These are phyloP conservation scores for Caranx ignobilis DNA, from an alignment of 2,113 vertebrate species.

Conservation along the genomic window DNA sequence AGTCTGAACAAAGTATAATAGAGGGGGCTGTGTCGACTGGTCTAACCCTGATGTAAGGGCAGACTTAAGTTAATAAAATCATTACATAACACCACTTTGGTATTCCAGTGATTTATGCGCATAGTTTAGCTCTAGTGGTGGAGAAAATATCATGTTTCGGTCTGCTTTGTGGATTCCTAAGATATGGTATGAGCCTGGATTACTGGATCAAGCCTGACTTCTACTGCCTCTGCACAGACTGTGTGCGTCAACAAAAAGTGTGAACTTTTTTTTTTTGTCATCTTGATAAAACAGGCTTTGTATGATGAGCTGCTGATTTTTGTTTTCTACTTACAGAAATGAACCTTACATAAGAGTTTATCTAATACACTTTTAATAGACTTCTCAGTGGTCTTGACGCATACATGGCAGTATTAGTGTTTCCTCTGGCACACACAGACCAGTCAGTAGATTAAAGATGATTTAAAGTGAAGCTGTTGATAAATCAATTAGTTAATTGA, in stretches of 20 bases:
- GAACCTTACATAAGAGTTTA: background rate
- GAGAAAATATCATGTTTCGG: conserved; percentile 1
- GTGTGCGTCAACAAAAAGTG: background rate
- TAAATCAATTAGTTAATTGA: background rate
- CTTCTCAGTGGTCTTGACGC: background rate
- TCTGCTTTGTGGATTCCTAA: background rate
- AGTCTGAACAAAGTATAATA: background rate
- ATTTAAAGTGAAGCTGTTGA: background rate
- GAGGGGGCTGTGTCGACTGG: background rate
- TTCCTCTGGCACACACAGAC: background rate
- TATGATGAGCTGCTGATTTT: background rate
- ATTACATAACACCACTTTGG: conserved; percentile 1
- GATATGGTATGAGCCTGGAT: background rate
- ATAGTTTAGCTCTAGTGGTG: background rate
- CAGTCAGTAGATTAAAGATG: background rate
- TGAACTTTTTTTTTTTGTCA: background rate
- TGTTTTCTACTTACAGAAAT: background rate
- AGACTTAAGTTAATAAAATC: background rate
- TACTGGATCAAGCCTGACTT: background rate
- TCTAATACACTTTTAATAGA: background rate
- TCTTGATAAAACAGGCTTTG: background rate
- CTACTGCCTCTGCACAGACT: background rate
- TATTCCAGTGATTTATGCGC: background rate
- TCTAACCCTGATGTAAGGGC: conserved; percentile 1
- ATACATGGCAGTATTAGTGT: background rate